Evolutionary conservation across 2,113 vertebrate genomes (phyloP), one percentile per base, ranked within the genome.

Genomic region (Thymallus thymallus): DNA sequence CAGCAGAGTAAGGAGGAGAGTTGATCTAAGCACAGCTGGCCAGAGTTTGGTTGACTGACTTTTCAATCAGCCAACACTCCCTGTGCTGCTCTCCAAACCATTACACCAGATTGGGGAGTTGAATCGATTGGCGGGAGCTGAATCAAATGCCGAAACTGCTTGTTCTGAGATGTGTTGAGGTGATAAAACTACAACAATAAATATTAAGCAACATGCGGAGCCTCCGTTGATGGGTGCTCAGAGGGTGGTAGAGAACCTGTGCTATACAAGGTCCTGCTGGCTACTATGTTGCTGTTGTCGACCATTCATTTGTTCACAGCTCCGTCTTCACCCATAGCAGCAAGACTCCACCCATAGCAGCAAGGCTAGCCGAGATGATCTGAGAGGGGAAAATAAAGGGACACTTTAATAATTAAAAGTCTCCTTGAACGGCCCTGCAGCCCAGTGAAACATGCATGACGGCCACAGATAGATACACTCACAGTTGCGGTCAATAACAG

Each of bases 111-210:
- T 9, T 22, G 23, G n/a, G 20, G 58, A 61, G 58, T 61, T 5
- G 58, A 61, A 61, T 22, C 23, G 58, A 61, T 41, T 41, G 35
- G 35, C 9, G 35, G 35, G 35, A 3, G 35, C 9, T 41, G 35
- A 41, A 35, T 35, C 35, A 16, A 61, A 9, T 61, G 58, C 22
- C 5, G 7, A 23, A 23, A n/a, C 58, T 24, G 22, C 20, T 24
- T 61, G 22, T 22, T 24, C 20, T n/a, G n/a, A 61, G 58, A 22
- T 1, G 22, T 41, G 48, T 73, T 45, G 32, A 73, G 71, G 58
- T 73, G 58, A 62, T 41, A 72, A 61, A 32, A 61, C 35, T 12
- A 14, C 16, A 60, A 26, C 24, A 56, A 63, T 64, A n/a, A 24
- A 63, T 46, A 26, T 13, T 45, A 22, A 23, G 70, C 0, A 60